These are phyloP conservation scores for Alaudala cheleensis DNA, from an alignment of 2,113 vertebrate species.

Conservation along the genomic window DNA sequence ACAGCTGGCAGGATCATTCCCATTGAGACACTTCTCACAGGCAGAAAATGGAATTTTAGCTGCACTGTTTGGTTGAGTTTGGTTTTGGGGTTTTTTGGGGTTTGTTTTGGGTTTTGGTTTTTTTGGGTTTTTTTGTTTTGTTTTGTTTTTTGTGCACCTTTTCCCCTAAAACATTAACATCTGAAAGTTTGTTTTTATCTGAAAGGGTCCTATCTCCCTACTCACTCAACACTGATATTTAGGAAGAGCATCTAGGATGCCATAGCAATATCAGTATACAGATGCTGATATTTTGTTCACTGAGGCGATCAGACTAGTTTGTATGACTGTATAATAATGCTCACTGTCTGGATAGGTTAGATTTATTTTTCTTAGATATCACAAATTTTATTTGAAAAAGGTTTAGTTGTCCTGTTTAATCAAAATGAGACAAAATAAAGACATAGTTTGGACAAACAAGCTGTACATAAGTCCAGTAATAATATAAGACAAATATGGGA, in stretches of 20 bases:
- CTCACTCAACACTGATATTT: background rate
- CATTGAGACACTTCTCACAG: background rate
- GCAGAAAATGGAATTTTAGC: conserved; percentile 25
- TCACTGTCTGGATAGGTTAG: background rate
- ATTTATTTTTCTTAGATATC: background rate
- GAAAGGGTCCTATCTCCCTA: background rate
- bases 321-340: background rate
- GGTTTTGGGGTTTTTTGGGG: background rate
- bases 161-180: background rate
- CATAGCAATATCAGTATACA: background rate
- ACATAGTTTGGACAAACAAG: background rate
- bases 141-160: background rate
- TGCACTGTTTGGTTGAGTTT: background rate
- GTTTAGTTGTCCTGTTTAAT: background rate
- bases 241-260: background rate
- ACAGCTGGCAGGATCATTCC: background rate
- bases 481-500: conserved; percentile 20
- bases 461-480: background rate
- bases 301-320: background rate
- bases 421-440: background rate
- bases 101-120: background rate
- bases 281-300: background rate
- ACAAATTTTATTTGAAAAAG: background rate
- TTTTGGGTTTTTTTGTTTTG: background rate
- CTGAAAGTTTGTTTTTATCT: background rate